These are phyloP conservation scores for Lasioglossum zephyrum DNA, from an alignment of 2,888 invertebrate genomes.

Conservation along the genomic window DNA sequence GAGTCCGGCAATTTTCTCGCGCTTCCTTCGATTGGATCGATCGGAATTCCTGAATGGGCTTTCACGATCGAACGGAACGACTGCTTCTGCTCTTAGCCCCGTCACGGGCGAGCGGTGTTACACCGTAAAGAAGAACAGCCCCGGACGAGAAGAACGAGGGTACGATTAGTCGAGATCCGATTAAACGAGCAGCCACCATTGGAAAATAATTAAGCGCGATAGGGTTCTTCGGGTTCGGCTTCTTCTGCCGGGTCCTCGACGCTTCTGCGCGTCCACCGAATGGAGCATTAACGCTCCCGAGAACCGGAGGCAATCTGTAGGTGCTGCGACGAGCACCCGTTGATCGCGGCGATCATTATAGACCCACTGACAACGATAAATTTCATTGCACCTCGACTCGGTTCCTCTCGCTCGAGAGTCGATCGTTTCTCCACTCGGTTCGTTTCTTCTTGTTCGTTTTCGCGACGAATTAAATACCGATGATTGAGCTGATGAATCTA, in stretches of 20 bases:
- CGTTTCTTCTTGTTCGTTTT: slow-evolving; percentile 9
- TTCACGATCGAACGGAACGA: slow-evolving; percentile 43
- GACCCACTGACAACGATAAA: slow-evolving; percentile 57
- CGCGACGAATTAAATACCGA: slow-evolving; percentile 28
- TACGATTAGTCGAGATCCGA: slow-evolving; percentile 68
- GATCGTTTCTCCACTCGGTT: slow-evolving; percentile 7
- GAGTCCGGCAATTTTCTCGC: slow-evolving; percentile 38
- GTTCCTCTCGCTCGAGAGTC: slow-evolving; percentile 29
- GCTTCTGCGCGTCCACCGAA: slow-evolving; percentile 33
- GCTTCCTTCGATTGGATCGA: slow-evolving; percentile 48
- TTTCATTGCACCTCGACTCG: slow-evolving; percentile 33
- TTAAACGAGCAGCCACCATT: slow-evolving; percentile 65
- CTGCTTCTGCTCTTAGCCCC: slow-evolving; percentile 5
- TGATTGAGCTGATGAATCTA: slow-evolving; percentile 9
- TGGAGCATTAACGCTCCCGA: slow-evolving; percentile 35
- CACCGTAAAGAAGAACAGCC: slow-evolving; percentile 46
- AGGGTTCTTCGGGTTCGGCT: slow-evolving; percentile 60
- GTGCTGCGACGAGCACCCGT: slow-evolving; percentile 32
- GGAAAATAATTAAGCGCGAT: slow-evolving; percentile 69
- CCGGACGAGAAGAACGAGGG: slow-evolving; percentile 29
- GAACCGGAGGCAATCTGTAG: slow-evolving; percentile 54
- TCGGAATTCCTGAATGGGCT: slow-evolving; percentile 49
- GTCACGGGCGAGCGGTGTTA: slow-evolving; percentile 50
- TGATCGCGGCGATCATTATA: slow-evolving; percentile 61
- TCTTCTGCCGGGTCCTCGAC: slow-evolving; percentile 54